Conservation (phyloP, 2,888 invertebrate species). For the Leptopterna dolabrata region DNA sequence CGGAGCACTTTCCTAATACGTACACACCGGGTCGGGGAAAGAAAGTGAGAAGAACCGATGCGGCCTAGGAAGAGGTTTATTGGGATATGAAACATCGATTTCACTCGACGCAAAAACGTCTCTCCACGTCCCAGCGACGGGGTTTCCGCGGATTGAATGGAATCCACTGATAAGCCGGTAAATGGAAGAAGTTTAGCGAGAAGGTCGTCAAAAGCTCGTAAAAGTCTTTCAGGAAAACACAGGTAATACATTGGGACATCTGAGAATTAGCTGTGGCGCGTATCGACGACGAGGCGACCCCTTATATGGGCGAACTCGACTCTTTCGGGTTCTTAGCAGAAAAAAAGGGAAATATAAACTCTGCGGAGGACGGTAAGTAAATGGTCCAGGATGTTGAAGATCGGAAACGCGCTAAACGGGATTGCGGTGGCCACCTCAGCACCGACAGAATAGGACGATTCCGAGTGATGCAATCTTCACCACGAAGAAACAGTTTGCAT, state of each 20-base stretch:
- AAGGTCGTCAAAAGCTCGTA: conserved; percentile 27
- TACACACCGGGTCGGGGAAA: no score
- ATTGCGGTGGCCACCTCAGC: background rate
- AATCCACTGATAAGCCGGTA: background rate
- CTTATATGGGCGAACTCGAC: background rate
- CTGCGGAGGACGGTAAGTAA: background rate
- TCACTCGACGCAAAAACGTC: background rate
- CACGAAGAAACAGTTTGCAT: conserved; percentile 40
- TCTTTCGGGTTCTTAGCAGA: background rate
- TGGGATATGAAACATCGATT: background rate
- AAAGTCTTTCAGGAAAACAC: background rate
- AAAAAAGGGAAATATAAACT: background rate
- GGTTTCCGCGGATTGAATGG: background rate
- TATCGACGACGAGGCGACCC: background rate
- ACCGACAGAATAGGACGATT: background rate
- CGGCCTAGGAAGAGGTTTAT: background rate
- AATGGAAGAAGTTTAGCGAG: background rate
- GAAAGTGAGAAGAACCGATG: no score
- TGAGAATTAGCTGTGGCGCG: conserved; percentile 1
- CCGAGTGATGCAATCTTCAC: conserved; percentile 34
- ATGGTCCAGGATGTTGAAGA: background rate
- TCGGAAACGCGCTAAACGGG: background rate
- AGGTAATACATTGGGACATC: background rate
- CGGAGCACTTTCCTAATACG: no score
- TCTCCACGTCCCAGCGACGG: background rate